Percentiles rank a stretch among this genome's conserved stretches.
Evolutionary conservation across 1,140 invertebrate genomes (phyloP).

Genomic region (Pogonognathellus flavescens): DNA sequence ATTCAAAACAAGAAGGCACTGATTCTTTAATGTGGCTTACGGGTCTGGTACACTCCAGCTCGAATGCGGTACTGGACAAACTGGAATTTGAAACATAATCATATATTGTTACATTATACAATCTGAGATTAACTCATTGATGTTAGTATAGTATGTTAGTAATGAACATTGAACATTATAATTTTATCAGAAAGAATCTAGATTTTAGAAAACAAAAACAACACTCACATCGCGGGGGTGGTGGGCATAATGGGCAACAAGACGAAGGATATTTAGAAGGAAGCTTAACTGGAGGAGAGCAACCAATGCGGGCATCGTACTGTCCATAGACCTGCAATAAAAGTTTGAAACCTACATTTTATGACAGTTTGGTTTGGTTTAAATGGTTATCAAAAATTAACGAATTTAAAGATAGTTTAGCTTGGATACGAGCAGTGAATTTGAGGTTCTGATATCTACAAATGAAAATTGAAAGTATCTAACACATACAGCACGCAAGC

Average conservation of each 20-base stretch:
- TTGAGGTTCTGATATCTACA: too few relatives aligned
- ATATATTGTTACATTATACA: too few relatives aligned
- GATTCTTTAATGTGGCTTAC: too few relatives aligned
- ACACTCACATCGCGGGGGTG: conserved; percentile 6
- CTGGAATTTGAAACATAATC: not conserved
- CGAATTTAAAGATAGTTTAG: not conserved
- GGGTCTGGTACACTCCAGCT: conserved; percentile 49
- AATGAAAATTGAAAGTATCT: not conserved
- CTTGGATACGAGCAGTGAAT: not conserved
- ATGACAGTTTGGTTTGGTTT: too few relatives aligned
- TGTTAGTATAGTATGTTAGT: too few relatives aligned
- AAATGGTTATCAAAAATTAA: not conserved
- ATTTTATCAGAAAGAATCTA: too few relatives aligned
- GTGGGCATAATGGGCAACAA: too few relatives aligned
- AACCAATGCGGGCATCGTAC: not conserved
- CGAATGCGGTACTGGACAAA: conserved; percentile 24
- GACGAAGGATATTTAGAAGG: not conserved
- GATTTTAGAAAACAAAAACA: not conserved
- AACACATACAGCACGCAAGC: conserved; percentile 45
- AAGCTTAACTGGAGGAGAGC: conserved; percentile 7
- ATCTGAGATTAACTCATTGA: too few relatives aligned
- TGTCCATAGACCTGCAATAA: conserved; percentile 47
- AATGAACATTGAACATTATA: too few relatives aligned
- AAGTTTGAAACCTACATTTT: not conserved
- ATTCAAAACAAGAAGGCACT: too few relatives aligned